These are phyloP conservation scores for Zaprionus camerounensis DNA, from an alignment of 1,140 invertebrate species.

Conservation along the genomic window DNA sequence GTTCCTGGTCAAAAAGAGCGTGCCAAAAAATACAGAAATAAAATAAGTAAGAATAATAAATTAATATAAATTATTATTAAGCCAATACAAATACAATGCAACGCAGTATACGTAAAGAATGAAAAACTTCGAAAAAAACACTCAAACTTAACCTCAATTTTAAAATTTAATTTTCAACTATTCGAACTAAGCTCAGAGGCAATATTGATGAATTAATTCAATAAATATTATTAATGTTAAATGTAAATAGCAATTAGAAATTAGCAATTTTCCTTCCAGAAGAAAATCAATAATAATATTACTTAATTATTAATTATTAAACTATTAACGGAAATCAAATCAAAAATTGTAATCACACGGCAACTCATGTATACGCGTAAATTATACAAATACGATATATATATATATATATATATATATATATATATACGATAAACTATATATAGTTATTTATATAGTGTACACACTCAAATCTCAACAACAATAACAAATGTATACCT, in stretches of 20 bases:
- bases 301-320: slow-evolving; percentile 25
- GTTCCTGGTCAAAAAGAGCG: slow-evolving; percentile 50
- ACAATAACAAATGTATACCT: slow-evolving; percentile 45
- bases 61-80: slow-evolving; percentile 47
- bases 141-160: slow-evolving; percentile 49
- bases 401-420: slow-evolving; percentile 38
- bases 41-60: slow-evolving; percentile 36
- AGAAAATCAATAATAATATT: slow-evolving; percentile 36
- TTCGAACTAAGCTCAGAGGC: slow-evolving; percentile 41
- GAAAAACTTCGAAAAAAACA: slow-evolving; percentile 33
- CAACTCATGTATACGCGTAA: slow-evolving; percentile 74
- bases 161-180: slow-evolving; percentile 17
- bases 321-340: slow-evolving; percentile 55
- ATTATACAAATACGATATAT: slow-evolving; percentile 53
- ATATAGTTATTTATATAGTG: slow-evolving; percentile 11
- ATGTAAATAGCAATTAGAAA: slow-evolving; percentile 62
- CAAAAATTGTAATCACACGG: slow-evolving; percentile 68
- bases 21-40: slow-evolving; percentile 62
- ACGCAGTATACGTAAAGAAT: slow-evolving; percentile 77
- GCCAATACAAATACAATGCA: slow-evolving; percentile 59
- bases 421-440: slow-evolving; percentile 46
- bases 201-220: slow-evolving; percentile 19
- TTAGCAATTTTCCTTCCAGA: slow-evolving; percentile 73
- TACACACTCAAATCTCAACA: slow-evolving; percentile 56
- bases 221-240: slow-evolving; percentile 20